These are phyloP conservation scores for Heterotilapia buettikoferi DNA, from an alignment of 2,113 vertebrate species.

Conservation along the genomic window DNA sequence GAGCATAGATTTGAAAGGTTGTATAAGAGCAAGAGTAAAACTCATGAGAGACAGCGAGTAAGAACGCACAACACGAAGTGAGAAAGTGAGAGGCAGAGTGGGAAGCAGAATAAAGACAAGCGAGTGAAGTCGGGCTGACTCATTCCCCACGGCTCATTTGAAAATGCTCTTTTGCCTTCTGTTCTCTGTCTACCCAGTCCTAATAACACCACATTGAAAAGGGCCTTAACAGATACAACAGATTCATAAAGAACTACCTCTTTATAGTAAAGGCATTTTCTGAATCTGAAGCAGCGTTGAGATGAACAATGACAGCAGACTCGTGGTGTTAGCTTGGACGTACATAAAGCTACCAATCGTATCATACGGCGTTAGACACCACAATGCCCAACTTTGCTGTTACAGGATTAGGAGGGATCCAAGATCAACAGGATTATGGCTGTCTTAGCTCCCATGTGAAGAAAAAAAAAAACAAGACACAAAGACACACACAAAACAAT, in stretches of 20 bases:
- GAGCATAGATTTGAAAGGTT: not conserved
- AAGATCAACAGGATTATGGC: constrained; percentile 51
- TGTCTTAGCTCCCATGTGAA: constrained; percentile 15
- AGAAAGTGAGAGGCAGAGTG: constrained; percentile 12
- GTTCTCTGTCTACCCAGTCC: constrained; percentile 13
- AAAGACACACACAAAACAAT: not conserved
- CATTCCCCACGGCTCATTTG: constrained; percentile 26
- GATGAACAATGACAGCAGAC: not conserved
- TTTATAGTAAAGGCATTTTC: not conserved
- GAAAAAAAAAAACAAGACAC: not conserved
- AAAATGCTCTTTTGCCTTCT: constrained; percentile 31
- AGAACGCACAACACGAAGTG: not conserved
- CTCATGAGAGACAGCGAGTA: not conserved
- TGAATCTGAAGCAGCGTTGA: not conserved
- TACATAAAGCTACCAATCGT: not conserved
- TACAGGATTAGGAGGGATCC: constrained; percentile 44
- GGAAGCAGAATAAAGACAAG: constrained; percentile 2
- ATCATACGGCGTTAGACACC: not conserved
- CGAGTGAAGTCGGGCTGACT: constrained; percentile 23
- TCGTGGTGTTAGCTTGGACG: not conserved
- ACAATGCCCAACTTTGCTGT: constrained; percentile 23
- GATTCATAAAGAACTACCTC: constrained; percentile 1
- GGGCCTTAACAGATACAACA: not conserved
- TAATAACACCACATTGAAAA: not conserved
- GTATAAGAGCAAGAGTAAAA: not conserved